Conservation (phyloP, 2,113 vertebrate genomes). For the Dipodomys ordii region DNA sequence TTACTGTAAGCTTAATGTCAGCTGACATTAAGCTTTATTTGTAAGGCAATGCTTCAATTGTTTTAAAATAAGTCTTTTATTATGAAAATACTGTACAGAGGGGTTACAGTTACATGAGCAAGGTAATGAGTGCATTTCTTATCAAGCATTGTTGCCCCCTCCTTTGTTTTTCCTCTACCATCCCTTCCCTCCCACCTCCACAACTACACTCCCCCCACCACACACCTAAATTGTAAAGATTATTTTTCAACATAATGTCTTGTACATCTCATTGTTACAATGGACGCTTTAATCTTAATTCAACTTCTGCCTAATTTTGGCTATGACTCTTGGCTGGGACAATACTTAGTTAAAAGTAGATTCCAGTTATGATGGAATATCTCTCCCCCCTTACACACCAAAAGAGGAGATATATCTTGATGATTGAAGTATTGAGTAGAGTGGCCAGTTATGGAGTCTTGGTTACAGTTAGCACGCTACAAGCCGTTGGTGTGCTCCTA, state of each 20-base stretch:
- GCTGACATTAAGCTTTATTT: neutral
- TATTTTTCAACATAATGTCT: too few species aligned
- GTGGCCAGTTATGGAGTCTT: neutral
- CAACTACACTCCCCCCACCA: too few species aligned
- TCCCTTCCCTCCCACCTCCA: too few species aligned
- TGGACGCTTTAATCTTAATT: neutral
- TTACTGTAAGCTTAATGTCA: neutral
- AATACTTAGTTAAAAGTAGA: constrained; percentile 11
- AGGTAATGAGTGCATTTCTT: too few species aligned
- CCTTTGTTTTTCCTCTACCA: too few species aligned
- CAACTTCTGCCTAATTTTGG: neutral
- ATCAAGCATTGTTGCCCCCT: too few species aligned
- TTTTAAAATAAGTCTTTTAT: too few species aligned
- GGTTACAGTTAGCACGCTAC: neutral
- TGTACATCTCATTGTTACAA: too few species aligned
- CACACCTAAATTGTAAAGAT: too few species aligned
- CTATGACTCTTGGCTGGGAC: neutral
- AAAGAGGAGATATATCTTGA: neutral
- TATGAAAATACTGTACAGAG: too few species aligned
- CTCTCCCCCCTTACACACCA: neutral
- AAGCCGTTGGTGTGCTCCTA: neutral
- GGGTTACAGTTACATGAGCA: too few species aligned
- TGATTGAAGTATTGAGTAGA: neutral
- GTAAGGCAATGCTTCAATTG: too few species aligned
- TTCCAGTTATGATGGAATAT: neutral